These are phyloP conservation scores for Empidonax alnorum DNA, from an alignment of 2,113 vertebrate genomes.

Conservation along the genomic window DNA sequence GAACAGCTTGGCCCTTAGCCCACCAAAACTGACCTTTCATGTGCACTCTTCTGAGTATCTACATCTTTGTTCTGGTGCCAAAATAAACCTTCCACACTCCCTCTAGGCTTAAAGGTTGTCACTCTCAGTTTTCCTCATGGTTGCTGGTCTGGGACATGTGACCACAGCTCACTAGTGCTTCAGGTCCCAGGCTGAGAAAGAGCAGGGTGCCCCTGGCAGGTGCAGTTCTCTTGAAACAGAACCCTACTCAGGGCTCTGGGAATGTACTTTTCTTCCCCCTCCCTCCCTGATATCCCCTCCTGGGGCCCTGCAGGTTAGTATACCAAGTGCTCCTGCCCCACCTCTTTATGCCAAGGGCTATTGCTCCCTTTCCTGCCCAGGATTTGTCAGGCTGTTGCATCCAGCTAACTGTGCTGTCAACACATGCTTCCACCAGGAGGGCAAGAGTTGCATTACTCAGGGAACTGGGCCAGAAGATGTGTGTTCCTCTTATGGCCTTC, in stretches of 20 bases:
- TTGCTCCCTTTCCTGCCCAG: neutral
- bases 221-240: neutral
- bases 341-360: neutral
- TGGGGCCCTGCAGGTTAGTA: neutral
- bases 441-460: neutral
- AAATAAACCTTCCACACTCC: neutral
- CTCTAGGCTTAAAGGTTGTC: neutral
- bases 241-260: neutral
- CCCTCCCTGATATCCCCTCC: no score
- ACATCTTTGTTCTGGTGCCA: neutral
- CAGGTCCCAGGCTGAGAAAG: neutral
- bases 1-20: neutral
- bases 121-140: neutral
- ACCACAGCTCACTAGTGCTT: neutral
- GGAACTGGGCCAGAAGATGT: neutral
- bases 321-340: neutral
- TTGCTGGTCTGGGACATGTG: accelerated
- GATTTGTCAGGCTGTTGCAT: neutral
- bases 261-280: neutral
- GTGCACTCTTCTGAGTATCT: neutral
- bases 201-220: neutral
- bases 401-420: neutral
- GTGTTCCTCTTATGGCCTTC: neutral
- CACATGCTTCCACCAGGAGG: neutral
- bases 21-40: neutral